Evolutionary conservation across 2,797 vertebrate genomes (phyloP).

Genomic region (Eidolon dupreanum): DNA sequence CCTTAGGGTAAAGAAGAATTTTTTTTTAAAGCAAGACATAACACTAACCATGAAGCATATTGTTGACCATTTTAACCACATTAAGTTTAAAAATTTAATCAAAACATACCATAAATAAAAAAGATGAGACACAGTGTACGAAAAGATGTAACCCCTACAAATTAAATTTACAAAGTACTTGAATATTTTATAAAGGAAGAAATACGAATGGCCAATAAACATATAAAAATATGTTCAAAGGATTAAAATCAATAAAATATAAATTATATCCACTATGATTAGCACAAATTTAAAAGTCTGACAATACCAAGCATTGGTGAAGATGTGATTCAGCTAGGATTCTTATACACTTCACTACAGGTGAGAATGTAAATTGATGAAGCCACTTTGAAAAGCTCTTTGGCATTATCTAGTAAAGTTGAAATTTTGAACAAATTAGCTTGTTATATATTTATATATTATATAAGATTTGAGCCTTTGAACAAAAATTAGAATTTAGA

Average conservation of each 20-base stretch:
- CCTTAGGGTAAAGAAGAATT: not conserved
- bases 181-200: not conserved
- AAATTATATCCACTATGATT: not conserved
- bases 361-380: not conserved
- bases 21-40: not conserved
- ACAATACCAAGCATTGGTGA: not conserved
- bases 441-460: not conserved
- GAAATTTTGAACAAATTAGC: not conserved
- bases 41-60: not conserved
- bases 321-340: not conserved
- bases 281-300: not conserved
- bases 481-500: not conserved
- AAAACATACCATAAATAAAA: not conserved
- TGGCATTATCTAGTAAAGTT: not conserved
- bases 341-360: not conserved
- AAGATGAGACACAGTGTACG: not conserved
- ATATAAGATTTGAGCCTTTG: not conserved
- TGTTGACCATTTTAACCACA: not conserved
- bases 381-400: constrained; percentile 12
- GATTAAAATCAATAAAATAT: not conserved
- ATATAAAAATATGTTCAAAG: not conserved
- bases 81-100: not conserved
- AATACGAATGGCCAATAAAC: not conserved
- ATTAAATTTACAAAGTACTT: not conserved
- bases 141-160: not conserved